Conservation (phyloP, 1,140 invertebrate genomes). For the Chelonus insularis region DNA sequence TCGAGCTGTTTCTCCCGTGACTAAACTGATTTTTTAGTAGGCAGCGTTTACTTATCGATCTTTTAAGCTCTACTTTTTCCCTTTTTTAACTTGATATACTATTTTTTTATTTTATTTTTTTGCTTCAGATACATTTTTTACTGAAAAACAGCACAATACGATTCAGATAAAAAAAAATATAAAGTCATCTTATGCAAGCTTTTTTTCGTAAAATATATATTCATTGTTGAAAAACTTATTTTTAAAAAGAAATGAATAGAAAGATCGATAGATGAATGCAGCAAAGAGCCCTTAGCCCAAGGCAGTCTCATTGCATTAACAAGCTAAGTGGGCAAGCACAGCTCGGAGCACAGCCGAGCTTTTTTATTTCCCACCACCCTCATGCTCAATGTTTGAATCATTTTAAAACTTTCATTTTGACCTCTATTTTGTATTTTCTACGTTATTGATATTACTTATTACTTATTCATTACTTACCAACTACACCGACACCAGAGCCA, state of each 20-base stretch:
- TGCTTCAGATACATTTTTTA: no score
- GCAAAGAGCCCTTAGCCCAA: slow-evolving; percentile 36
- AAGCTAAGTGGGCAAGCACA: slow-evolving; percentile 46
- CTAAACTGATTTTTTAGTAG: slow-evolving; percentile 53
- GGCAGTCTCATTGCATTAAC: slow-evolving; percentile 49
- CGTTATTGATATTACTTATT: slow-evolving; percentile 50
- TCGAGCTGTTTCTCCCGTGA: slow-evolving; percentile 43
- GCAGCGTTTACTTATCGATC: slow-evolving; percentile 43
- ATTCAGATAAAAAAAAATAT: no score
- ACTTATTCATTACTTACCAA: slow-evolving; percentile 51
- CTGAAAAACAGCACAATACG: no score
- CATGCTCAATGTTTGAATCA: slow-evolving; percentile 39
- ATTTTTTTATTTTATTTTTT: slow-evolving; percentile 16
- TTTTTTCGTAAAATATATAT: no score
- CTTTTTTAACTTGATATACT: slow-evolving; percentile 8
- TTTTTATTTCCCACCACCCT: slow-evolving; percentile 44
- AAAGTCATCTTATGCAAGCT: no score
- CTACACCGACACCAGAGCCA: slow-evolving; percentile 60
- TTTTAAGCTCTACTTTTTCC: neutral
- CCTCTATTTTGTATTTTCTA: slow-evolving; percentile 24
- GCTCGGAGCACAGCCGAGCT: slow-evolving; percentile 50
- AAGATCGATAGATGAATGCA: neutral
- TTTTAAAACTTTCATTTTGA: slow-evolving; percentile 30
- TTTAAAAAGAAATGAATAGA: slow-evolving; percentile 8
- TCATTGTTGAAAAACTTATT: no score